Evolutionary conservation across 2,888 invertebrate species (phyloP), one percentile per base, ranked within the genome.

Genomic region (Lithophane ornitopus): DNA sequence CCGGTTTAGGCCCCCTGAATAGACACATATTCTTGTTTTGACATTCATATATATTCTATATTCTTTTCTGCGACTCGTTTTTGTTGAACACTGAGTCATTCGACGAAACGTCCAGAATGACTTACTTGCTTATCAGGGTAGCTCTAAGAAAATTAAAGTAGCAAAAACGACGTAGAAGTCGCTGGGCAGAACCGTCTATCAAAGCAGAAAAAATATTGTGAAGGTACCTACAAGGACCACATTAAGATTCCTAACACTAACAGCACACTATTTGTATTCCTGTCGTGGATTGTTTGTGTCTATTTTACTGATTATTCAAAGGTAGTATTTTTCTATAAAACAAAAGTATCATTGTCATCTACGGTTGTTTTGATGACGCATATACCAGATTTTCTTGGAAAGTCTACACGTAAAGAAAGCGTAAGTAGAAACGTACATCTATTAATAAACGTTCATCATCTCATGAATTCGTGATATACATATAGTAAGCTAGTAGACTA

Each of bases 301-400:
- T 56, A 67, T 81, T 75, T 61, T 49, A 49, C 34, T 39, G 54
- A 28, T 44, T 68, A 70, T 66, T 56, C 54, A 44, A 66, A 59
- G 16, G 34, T 56, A 56, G 8, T 26, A 59, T 83, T 80, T 74
- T 86, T 67, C 49, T 58, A 76, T 72, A 81, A 66, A 68, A 65
- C 56, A 63, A 74, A 74, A 46, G 54, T 22, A 72, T 26, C 16
- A 44, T 39, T 39, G 61, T 82, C 75, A 71, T 72, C 71, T 67
- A 61, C 66, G 56, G 72, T 73, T 67, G 63, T 66, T 63, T n/a
- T n/a, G 66, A 69, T 79, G 81, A 74, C 74, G 62, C 46, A 81
- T 61, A 28, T 46, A 9, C 44, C 34, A 67, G 56, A 70, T 72
- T 70, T 76, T 72, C 74, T 61, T n/a, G 49, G 59, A 83, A 78